Conservation (phyloP, 2,888 invertebrate species). For the Xestia rhomboidea region DNA sequence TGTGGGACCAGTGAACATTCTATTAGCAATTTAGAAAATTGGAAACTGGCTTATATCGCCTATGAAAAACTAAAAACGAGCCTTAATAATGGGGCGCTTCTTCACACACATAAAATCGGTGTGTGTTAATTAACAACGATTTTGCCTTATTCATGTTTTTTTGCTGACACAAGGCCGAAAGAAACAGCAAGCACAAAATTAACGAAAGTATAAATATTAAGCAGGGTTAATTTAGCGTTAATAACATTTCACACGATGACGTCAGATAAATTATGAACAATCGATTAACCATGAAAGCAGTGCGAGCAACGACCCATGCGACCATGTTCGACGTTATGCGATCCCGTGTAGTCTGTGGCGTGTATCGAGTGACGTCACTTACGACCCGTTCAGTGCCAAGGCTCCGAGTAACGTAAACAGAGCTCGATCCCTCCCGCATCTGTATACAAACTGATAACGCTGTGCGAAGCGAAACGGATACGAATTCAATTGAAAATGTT, state of each 20-base stretch:
- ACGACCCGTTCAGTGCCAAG: constrained; percentile 82
- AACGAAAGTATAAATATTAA: not conserved
- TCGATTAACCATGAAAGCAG: constrained; percentile 54
- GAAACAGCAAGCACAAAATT: not conserved
- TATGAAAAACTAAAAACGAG: not conserved
- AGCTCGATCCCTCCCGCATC: constrained; percentile 76
- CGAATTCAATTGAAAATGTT: constrained; percentile 42
- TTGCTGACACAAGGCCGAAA: not conserved
- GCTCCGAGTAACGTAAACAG: constrained; percentile 79
- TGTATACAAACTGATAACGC: constrained; percentile 76
- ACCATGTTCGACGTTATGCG: constrained; percentile 67
- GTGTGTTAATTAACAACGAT: constrained; percentile 1
- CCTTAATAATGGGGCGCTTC: not conserved
- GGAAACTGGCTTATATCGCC: not conserved
- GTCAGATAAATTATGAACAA: constrained; percentile 60
- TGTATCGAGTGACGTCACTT: constrained; percentile 77
- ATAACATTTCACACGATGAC: constrained; percentile 42
- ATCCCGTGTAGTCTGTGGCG: constrained; percentile 68
- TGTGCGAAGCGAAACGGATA: constrained; percentile 58
- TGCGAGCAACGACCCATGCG: constrained; percentile 66
- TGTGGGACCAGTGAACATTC: not conserved
- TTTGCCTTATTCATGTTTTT: not conserved
- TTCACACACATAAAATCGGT: not conserved
- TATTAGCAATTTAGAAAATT: not conserved
- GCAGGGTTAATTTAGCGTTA: constrained; percentile 20